Conservation (phyloP, 2,888 invertebrate genomes). For the Tigriopus californicus region DNA sequence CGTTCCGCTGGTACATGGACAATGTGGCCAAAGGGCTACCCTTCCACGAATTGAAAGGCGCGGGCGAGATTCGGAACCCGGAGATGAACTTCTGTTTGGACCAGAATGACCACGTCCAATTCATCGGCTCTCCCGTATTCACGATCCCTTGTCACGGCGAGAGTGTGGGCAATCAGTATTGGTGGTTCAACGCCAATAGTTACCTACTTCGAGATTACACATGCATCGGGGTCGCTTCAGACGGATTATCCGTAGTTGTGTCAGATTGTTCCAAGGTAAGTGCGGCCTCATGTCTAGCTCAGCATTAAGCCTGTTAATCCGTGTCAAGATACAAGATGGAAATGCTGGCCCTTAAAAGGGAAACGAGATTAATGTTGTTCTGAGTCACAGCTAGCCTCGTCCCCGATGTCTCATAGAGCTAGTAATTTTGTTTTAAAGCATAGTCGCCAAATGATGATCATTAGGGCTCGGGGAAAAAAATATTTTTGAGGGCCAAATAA, state of each 20-base stretch:
- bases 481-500: too few relatives aligned
- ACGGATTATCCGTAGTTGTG: not conserved
- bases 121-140: constrained; percentile 1
- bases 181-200: constrained; percentile 8
- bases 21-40: not conserved
- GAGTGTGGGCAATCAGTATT: constrained; percentile 13
- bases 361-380: too few relatives aligned
- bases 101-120: constrained; percentile 5
- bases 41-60: constrained; percentile 7
- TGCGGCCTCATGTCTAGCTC: too few relatives aligned
- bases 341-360: too few relatives aligned
- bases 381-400: too few relatives aligned
- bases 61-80: constrained; percentile 14
- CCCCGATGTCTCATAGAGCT: too few relatives aligned
- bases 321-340: too few relatives aligned
- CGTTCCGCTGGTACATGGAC: constrained; percentile 10
- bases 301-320: not conserved
- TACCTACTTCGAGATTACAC: constrained; percentile 6
- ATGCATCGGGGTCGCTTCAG: not conserved
- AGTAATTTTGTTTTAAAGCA: too few relatives aligned
- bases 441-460: too few relatives aligned
- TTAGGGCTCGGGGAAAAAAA: too few relatives aligned
- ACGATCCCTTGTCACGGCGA: constrained; percentile 2
- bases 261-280: too few relatives aligned
- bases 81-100: constrained; percentile 5